These are phyloP conservation scores for Lanius ludovicianus DNA, from an alignment of 2,113 vertebrate species.

Conservation along the genomic window DNA sequence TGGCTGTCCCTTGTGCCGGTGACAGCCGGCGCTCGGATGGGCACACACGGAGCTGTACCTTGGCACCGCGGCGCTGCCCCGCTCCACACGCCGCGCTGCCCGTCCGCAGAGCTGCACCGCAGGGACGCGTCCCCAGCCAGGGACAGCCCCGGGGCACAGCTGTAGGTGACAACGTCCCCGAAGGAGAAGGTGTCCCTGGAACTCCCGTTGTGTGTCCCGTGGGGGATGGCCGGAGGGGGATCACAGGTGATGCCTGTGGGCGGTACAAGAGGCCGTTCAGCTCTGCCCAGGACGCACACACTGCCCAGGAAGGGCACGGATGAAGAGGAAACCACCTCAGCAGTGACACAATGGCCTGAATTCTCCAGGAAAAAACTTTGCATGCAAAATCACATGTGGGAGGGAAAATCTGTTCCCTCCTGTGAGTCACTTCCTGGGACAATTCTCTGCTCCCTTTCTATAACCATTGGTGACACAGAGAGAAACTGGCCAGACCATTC, in stretches of 20 bases:
- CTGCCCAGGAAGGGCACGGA: neutral
- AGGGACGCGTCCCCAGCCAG: conserved; percentile 31
- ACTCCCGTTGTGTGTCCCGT: neutral
- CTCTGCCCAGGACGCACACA: accelerated
- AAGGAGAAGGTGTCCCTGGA: neutral
- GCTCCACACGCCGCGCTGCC: conserved; percentile 46
- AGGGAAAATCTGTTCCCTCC: neutral
- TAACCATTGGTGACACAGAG: neutral
- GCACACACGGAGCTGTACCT: neutral
- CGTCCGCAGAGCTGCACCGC: conserved; percentile 20
- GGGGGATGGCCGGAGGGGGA: neutral
- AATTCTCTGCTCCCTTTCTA: neutral
- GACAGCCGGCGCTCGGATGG: accelerated
- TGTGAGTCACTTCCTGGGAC: neutral
- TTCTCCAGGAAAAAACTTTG: neutral
- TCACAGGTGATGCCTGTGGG: conserved; percentile 31
- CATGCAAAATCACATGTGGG: accelerated
- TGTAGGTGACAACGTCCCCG: conserved; percentile 42
- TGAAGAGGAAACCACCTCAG: accelerated
- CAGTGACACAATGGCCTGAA: neutral
- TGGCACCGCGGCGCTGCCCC: neutral
- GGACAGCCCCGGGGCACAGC: neutral
- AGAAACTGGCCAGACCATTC: neutral
- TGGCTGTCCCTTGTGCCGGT: neutral
- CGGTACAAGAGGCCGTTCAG: neutral